Evolutionary conservation across 2,888 invertebrate species (phyloP), one percentile per base, ranked within the genome.

Genomic region (Chouioia cunea): DNA sequence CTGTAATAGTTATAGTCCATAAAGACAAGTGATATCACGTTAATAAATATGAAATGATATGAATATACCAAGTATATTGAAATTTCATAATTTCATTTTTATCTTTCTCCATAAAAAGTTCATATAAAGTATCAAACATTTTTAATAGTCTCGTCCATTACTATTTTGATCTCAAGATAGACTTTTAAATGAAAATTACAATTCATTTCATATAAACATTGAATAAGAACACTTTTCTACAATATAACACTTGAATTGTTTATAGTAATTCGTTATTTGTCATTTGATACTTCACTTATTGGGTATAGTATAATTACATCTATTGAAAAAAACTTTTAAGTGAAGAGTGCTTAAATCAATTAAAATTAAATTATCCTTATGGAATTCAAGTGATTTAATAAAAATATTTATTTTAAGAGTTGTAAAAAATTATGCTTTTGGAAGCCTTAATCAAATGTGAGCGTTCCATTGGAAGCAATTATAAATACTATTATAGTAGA

Each of bases 131-230:
- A 60, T 68, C 44, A 60, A 62, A 72, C 46, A 64, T n/a, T 68
- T 66, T 60, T 48, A 72, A 72, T 68, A 72, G 69, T 72, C 69
- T 72, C 46, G 62, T 72, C 52, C 22, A 56, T 69, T 72, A 63
- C 52, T 70, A 64, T 56, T 68, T 64, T 72, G 65, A 67, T 67
- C 48, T 64, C 27, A 18, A 48, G 50, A 62, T 20, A 64, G 36
- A 50, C 56, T 65, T 59, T 59, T 15, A 71, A 68, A 60, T 15
- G 44, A 68, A 52, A 68, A 68, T 67, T 56, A 58, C 23, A n/a
- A 15, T 63, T 53, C 18, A 56, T 22, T 64, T 54, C 65, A 71
- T 43, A 46, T 57, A 65, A 47, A 67, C 59, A 6, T 14, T 48
- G 52, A 14, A 52, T 57, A 62, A 52, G 52, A 20, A 71, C 57